These are phyloP conservation scores for Tenebrosternarchus preto DNA, from an alignment of 2,113 vertebrate species.

Conservation along the genomic window DNA sequence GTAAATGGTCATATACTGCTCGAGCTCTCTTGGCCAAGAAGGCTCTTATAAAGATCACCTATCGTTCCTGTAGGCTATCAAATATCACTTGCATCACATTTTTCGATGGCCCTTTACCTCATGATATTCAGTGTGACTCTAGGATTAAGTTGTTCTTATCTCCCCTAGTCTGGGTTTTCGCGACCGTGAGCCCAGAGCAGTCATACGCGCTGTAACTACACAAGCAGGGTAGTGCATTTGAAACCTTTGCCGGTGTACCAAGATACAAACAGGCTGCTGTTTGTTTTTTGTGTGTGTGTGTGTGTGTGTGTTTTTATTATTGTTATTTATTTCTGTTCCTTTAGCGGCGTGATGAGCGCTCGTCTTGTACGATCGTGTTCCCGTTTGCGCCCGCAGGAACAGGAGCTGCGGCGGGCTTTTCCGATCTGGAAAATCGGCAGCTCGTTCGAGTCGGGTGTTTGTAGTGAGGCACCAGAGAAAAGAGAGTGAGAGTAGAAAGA, in stretches of 20 bases:
- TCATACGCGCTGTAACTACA: not conserved
- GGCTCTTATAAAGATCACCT: slow-evolving; percentile 61
- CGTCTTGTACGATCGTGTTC: no score
- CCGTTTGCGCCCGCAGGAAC: no score
- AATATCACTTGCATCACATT: not conserved
- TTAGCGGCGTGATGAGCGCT: no score
- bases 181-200: not conserved
- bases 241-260: no score
- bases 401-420: no score
- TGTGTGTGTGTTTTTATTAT: no score
- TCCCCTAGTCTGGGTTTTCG: not conserved
- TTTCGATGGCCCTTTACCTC: slow-evolving; percentile 42
- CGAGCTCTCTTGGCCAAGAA: slow-evolving; percentile 55
- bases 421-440: no score
- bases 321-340: no score
- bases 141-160: slow-evolving; percentile 30
- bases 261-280: no score
- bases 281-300: no score
- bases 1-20: slow-evolving; percentile 61
- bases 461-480: not conserved
- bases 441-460: no score
- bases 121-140: slow-evolving; percentile 7
- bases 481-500: not conserved
- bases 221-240: no score
- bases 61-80: slow-evolving; percentile 36